Evolutionary conservation across 1,140 invertebrate genomes (phyloP), one percentile per base, ranked within the genome.

Genomic region (Epicauta chinensis): DNA sequence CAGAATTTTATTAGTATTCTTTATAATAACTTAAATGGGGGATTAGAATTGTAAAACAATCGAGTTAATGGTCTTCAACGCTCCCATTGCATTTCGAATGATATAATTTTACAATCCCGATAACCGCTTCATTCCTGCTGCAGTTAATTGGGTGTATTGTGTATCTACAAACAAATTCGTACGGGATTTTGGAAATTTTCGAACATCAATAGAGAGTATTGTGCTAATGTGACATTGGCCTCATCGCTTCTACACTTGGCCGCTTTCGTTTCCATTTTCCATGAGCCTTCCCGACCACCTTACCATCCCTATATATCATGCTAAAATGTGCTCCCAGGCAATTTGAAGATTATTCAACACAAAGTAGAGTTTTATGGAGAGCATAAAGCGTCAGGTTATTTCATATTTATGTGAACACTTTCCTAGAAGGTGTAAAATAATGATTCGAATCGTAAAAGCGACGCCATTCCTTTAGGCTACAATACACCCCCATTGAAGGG

Each of bases 321-420:
- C 54, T 53, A 49, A 56, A 66, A 64, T 65, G 63, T 65, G 64
- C 66, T 61, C 61, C 55, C 42, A 53, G 63, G 60, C 64, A 66
- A 65, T 65, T 68, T 65, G 64, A 66, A 68, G 66, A 68, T 68
- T 68, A 65, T 68, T 68, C 66, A 68, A 66, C 66, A 63, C 64
- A 64, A 66, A 67, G 59, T 65, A 59, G 61, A 63, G 50, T 64
- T 64, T 65, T 64, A 65, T 65, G 62, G 59, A 47, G 52, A 63
- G 51, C 55, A 58, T 64, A 60, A 61, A 64, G 56, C 61, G 60
- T 48, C 64, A 64, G 62, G 60, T 64, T 64, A 66, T 64, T 61
- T 56, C 55, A 63, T 66, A 66, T 66, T 66, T 66, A 64, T 64
- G 61, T 56, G 56, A 55, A 53, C 56, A 60, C 49, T 62, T 57